Base-by-base conservation (phyloP, 2,797 vertebrate genomes). In the Tenualosa ilisha region DNA sequence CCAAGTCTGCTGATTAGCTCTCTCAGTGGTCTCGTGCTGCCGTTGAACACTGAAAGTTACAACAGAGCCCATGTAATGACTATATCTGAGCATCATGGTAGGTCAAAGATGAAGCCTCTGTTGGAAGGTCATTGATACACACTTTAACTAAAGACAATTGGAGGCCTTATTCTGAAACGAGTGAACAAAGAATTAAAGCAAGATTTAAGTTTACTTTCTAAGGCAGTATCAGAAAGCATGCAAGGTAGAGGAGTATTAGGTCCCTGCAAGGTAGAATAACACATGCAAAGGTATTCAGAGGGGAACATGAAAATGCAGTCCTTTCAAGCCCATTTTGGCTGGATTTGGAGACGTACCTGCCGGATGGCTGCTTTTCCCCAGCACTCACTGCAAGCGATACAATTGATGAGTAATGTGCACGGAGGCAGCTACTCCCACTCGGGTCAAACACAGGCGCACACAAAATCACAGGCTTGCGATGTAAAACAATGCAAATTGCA, bases 331-430 rank as follows among this genome's bases (percentile, higher is more conserved):
- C 86, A 89, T 89, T 84, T 72, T 59, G 85, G 79, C 17, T 83
- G 83, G 85, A 84, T 91, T 87, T 81, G 85, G 59, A 82, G 82
- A 88, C 84, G 89, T 88, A 88, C 85, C 90, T 90, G 81, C 79
- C 61, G 87, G 89, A 75, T 79, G 40, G 40, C 13, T 75, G 68
- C 37, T 79, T 11, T 46, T 40, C 6, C 13, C 6, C 2, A 6
- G 37, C 37, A 17, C 72, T 22, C 86, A 46, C 87, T 40, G 72
- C 40, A 40, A 79, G 72, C 40, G 7, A 17, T 46, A 79, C 72
- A 43, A 79, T 79, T 79, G 72, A 46, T 79, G 72, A 79, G 72
- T 79, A 79, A 79, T 79, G 72, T 79, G 72, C 17, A 79, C 20
- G 1, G 72, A 79, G 72, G 72, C 40, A 43, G 37, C 72, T 46